Conservation (phyloP, 2,888 invertebrate genomes). For the Schizotus pectinicornis region DNA sequence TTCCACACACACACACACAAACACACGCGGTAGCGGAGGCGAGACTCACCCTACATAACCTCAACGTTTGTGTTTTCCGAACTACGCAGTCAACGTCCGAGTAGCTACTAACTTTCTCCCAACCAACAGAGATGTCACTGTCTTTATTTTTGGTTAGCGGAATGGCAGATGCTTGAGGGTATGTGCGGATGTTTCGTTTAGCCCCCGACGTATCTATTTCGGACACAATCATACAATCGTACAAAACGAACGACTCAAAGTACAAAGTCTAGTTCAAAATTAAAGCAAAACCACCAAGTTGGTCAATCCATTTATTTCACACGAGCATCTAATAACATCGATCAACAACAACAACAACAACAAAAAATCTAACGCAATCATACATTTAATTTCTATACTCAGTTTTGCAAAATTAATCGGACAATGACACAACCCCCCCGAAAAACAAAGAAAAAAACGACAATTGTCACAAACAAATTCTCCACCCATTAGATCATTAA, state of each 20-base stretch:
- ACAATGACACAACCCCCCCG: conserved; percentile 31
- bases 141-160: too few relatives aligned
- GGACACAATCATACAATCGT: conserved; percentile 46
- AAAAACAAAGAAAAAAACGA: conserved; percentile 33
- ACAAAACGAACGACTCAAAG: conserved; percentile 42
- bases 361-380: conserved; percentile 50
- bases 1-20: conserved; percentile 31
- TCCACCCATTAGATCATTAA: conserved; percentile 26
- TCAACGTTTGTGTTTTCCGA: conserved; percentile 11
- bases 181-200: not conserved
- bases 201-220: conserved; percentile 26
- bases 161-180: too few relatives aligned
- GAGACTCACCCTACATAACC: not conserved
- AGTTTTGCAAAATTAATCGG: conserved; percentile 25
- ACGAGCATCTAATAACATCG: conserved; percentile 44
- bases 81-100: not conserved
- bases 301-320: conserved; percentile 59
- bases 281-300: conserved; percentile 33
- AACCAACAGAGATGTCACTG: too few relatives aligned
- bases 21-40: not conserved
- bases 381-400: conserved; percentile 20
- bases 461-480: conserved; percentile 12
- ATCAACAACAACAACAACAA: conserved; percentile 37
- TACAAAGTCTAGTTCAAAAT: conserved; percentile 48
- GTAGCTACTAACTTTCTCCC: too few relatives aligned